Evolutionary conservation across 2,888 invertebrate species (phyloP).

Genomic region (Eristalis arbustorum): DNA sequence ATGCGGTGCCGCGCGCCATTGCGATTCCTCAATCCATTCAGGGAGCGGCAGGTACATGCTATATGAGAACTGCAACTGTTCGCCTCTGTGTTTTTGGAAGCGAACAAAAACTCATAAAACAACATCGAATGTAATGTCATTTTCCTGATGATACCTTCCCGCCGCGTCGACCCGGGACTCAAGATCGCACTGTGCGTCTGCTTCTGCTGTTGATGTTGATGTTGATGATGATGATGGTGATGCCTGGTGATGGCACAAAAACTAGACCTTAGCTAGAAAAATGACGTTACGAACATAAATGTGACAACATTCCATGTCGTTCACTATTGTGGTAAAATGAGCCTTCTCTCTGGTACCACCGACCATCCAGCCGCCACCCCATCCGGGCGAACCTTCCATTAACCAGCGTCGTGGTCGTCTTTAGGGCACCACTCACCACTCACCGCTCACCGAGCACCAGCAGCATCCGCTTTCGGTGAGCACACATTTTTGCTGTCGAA

Average conservation of each 20-base stretch:
- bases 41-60: conserved; percentile 47
- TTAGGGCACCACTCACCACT: conserved; percentile 30
- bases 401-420: conserved; percentile 10
- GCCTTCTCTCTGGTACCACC: background rate
- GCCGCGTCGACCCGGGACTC: background rate
- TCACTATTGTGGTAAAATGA: conserved; percentile 59
- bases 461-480: conserved; percentile 46
- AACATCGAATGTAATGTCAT: conserved; percentile 72
- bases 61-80: conserved; percentile 34
- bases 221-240: conserved; percentile 15
- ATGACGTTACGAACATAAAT: conserved; percentile 72
- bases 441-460: background rate
- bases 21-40: conserved; percentile 33
- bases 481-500: conserved; percentile 58
- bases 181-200: background rate
- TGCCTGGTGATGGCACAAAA: conserved; percentile 65
- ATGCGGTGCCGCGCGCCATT: background rate
- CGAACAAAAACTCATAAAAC: conserved; percentile 72
- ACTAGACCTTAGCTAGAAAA: conserved; percentile 72
- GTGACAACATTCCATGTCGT: conserved; percentile 73
- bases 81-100: conserved; percentile 48
- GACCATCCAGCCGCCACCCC: background rate
- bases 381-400: background rate
- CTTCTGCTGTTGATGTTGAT: background rate
- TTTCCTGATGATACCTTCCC: conserved; percentile 58